phyloP scores from a whole-genome alignment of 2,113 vertebrate species.

The Bujurquina vittata region DNA sequence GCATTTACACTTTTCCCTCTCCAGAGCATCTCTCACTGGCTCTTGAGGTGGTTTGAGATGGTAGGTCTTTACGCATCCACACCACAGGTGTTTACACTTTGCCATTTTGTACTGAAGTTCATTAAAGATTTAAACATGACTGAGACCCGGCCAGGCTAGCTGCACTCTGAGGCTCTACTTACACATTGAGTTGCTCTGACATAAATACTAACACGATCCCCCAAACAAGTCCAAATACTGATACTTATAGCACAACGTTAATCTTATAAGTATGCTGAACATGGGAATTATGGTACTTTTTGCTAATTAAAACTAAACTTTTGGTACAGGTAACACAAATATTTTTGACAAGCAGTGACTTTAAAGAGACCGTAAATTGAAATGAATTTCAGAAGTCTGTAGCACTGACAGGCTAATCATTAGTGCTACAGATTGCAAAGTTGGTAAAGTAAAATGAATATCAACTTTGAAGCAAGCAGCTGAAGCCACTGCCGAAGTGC shows the following conservation, averaged over 20 bases:
- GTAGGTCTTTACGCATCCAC: conserved; percentile 5
- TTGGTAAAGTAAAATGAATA: not conserved
- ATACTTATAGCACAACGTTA: not conserved
- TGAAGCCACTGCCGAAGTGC: not conserved
- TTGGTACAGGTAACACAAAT: not conserved
- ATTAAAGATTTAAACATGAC: conserved; percentile 3
- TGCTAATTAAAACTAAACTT: not conserved
- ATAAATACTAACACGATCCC: not conserved
- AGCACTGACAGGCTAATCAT: not conserved
- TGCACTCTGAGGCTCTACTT: not conserved
- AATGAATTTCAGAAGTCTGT: not conserved
- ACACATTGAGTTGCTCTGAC: not conserved
- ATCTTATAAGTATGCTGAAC: not conserved
- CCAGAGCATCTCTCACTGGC: not conserved
- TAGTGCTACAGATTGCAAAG: not conserved
- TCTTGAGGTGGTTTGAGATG: conserved; percentile 10
- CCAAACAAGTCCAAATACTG: not conserved
- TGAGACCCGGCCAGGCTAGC: not conserved
- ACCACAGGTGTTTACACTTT: not conserved
- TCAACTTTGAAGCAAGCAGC: not conserved
- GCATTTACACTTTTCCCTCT: not conserved
- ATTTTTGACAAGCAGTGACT: not conserved
- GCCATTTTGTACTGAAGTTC: not conserved
- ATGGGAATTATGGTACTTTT: not conserved
- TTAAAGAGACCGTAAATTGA: not conserved